Conservation (phyloP, 2,113 vertebrate genomes). For the Clupea harengus region DNA sequence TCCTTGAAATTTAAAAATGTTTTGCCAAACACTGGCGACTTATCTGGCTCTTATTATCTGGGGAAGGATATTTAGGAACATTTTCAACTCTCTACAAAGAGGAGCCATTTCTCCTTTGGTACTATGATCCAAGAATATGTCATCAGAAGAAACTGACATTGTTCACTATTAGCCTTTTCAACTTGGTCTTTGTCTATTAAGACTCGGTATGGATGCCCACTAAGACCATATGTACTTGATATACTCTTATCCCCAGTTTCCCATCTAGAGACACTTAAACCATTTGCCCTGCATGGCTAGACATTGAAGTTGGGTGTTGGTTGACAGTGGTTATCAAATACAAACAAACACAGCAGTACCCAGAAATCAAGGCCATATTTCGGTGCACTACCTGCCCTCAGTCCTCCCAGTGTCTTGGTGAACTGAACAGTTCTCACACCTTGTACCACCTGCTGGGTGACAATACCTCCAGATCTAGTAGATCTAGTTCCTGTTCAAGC, state of each 20-base stretch:
- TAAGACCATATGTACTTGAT: background rate
- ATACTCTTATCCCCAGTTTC: background rate
- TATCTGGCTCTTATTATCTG: constrained; percentile 51
- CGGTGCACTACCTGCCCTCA: too few species aligned
- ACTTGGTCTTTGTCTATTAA: constrained; percentile 4
- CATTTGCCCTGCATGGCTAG: background rate
- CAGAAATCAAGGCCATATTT: background rate
- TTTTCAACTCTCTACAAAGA: constrained; percentile 24
- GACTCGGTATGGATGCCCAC: background rate
- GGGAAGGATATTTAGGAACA: constrained; percentile 43
- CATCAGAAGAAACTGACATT: constrained; percentile 35
- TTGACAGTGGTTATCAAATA: background rate
- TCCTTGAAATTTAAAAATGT: constrained; percentile 40
- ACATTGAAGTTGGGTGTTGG: background rate
- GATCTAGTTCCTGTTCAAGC: background rate
- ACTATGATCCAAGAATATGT: constrained; percentile 34
- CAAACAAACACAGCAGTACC: background rate
- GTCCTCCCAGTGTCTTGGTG: too few species aligned
- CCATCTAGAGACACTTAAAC: background rate
- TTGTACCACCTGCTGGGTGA: background rate
- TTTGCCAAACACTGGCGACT: constrained; percentile 41
- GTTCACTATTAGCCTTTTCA: background rate
- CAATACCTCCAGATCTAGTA: background rate
- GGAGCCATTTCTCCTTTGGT: constrained; percentile 13
- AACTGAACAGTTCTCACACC: background rate